Conservation (phyloP, 2,797 vertebrate species). For the Lepidocolaptes lacrymiger region DNA sequence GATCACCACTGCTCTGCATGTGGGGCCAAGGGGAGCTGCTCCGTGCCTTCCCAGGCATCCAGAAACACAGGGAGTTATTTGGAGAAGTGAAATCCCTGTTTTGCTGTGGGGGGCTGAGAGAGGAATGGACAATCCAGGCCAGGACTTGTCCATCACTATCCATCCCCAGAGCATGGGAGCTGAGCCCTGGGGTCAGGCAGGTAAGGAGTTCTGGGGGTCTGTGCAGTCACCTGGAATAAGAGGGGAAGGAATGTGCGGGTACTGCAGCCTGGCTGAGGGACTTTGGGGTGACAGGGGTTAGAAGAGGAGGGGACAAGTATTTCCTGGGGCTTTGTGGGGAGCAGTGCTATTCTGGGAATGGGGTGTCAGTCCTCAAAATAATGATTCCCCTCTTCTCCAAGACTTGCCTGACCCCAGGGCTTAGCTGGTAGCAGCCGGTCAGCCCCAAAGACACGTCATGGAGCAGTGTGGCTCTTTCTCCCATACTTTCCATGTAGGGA, state of each 20-base stretch:
- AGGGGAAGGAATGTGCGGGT: neutral
- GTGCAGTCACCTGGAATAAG: conserved; percentile 26
- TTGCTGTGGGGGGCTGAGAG: neutral
- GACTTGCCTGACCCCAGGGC: neutral
- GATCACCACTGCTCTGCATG: neutral
- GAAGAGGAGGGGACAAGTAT: neutral
- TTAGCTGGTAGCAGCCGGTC: neutral
- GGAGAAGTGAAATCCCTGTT: neutral
- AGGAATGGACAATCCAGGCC: neutral
- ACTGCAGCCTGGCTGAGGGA: neutral
- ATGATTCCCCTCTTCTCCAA: fast-evolving
- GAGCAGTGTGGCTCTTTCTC: neutral
- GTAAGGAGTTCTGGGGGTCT: neutral
- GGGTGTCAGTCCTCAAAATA: neutral
- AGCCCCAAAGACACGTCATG: fast-evolving
- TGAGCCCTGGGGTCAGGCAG: neutral
- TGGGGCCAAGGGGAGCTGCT: neutral
- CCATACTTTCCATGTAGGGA: neutral
- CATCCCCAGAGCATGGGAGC: neutral
- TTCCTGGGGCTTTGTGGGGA: neutral
- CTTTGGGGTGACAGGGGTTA: neutral
- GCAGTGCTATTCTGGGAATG: neutral
- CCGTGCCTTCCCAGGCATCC: neutral
- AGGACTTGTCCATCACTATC: neutral
- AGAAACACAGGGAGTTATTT: neutral